These are phyloP conservation scores for Heliconius erato DNA, from an alignment of 2,888 invertebrate genomes.

Conservation along the genomic window DNA sequence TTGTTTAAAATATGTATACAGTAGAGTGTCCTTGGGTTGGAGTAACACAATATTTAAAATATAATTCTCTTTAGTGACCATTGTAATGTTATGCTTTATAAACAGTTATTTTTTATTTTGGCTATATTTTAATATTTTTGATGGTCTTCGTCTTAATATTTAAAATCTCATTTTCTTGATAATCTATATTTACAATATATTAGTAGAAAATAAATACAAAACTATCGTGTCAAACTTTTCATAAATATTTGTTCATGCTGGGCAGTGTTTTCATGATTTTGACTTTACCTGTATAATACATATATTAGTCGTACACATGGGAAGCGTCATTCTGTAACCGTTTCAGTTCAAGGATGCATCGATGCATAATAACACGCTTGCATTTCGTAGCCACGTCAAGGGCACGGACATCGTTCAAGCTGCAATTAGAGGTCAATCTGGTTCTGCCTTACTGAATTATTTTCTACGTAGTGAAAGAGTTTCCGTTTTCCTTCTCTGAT, in stretches of 20 bases:
- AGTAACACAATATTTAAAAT: background rate
- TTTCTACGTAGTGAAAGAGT: background rate
- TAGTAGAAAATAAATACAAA: too few relatives aligned
- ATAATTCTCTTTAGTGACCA: background rate
- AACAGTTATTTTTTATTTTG: background rate
- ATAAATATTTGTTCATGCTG: background rate
- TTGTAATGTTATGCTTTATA: background rate
- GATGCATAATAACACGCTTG: background rate
- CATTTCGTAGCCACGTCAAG: background rate
- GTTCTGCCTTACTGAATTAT: background rate
- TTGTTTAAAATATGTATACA: background rate
- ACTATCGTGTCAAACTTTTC: background rate
- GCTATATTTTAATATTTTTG: background rate
- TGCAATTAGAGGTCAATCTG: background rate
- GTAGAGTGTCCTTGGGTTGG: background rate
- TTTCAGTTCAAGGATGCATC: constrained; percentile 4
- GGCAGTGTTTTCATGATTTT: background rate
- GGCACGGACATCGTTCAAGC: too few relatives aligned
- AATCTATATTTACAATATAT: too few relatives aligned
- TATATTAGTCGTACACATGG: background rate
- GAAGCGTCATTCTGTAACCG: background rate
- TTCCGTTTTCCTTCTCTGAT: background rate
- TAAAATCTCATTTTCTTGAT: background rate
- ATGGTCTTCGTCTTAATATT: background rate
- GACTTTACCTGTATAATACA: background rate